Evolutionary conservation across 2,888 invertebrate species (phyloP).

Genomic region (Archaeoteleia sp.): DNA sequence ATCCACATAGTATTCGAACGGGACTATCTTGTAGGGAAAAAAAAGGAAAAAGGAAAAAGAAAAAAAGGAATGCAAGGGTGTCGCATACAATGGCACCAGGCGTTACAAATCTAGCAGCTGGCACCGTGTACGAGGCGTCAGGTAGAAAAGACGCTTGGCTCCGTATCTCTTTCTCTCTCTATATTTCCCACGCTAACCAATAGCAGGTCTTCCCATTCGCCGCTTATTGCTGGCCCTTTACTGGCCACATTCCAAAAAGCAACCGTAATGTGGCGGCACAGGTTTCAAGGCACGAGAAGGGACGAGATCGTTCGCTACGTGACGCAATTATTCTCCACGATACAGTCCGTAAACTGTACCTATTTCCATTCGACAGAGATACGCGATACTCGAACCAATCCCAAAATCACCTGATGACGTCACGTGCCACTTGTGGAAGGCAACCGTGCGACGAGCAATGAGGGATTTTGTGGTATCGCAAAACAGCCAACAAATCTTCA

Average conservation of each 20-base stretch:
- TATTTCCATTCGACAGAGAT: not conserved
- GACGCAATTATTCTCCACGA: conserved; percentile 33
- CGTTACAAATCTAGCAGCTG: conserved; percentile 25
- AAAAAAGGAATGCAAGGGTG: no score
- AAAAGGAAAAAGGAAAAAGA: no score
- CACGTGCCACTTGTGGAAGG: conserved; percentile 20
- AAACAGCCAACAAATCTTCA: conserved; percentile 16
- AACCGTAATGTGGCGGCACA: conserved; percentile 16
- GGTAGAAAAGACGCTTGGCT: conserved; percentile 1
- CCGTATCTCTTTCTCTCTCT: conserved; percentile 8
- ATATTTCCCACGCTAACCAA: conserved; percentile 40
- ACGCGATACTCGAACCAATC: conserved; percentile 3
- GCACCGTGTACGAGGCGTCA: not conserved
- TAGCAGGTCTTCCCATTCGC: conserved; percentile 24
- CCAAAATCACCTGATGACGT: conserved; percentile 33
- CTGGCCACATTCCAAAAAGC: conserved; percentile 12
- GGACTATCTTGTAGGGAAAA: no score
- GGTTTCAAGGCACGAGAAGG: conserved; percentile 17
- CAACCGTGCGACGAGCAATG: conserved; percentile 21
- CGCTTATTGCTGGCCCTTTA: conserved; percentile 1
- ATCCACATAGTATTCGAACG: no score
- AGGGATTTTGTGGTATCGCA: conserved; percentile 12
- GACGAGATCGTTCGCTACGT: conserved; percentile 37
- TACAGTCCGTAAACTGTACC: conserved; percentile 11
- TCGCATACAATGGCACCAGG: conserved; percentile 24